Base-by-base conservation (phyloP, 1,140 invertebrate species). In the Camponotus pennsylvanicus region DNA sequence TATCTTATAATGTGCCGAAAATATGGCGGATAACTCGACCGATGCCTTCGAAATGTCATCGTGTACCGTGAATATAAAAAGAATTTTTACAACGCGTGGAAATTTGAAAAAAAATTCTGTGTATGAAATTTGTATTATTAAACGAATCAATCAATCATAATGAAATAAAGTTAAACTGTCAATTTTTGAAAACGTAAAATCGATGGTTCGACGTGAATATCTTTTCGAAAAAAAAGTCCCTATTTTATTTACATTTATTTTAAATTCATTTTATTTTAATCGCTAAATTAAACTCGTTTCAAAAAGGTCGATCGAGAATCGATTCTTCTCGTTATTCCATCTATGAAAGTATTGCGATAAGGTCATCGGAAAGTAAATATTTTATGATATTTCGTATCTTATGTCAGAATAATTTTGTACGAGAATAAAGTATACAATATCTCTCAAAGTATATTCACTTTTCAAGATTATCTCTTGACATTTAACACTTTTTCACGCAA, bases 361-460 rank as follows among this genome's bases (percentile, higher is more conserved):
- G 8, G 37, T 34, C 7, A 52, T 52, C 49, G 15, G 4, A 52
- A 52, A 52, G 15, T 52, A 40, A 37, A 66, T n/a, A 37, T 66
- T 66, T 40, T 37, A n/a, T 34, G 34, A 66, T 5, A 66, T 66
- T 57, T 57, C 55, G 9, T 59, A 21, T 59, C 37, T 66, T 66
- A 9, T 40, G 8, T 69, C 21, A 45, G 15, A 66, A 45, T 69
- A 32, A 45, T 21, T 69, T 69, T 15, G 49, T 15, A 52, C 49
- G 13, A 69, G 6, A 21, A 45, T 27, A 27, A 45, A n/a, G 11
- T 49, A 52, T 18, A 18, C 15, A 45, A 69, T 15, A 13, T 49
- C 67, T 49, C 67, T 69, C 40, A n/a, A 69, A 69, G 13, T 49
- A 49, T 67, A n/a, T 49, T 69, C 27, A 69, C 21, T 69, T 69